phyloP scores from a whole-genome alignment of 30 jellyfish, hydroid and myxozoan genomes.

The Rhopilema esculentum region DNA sequence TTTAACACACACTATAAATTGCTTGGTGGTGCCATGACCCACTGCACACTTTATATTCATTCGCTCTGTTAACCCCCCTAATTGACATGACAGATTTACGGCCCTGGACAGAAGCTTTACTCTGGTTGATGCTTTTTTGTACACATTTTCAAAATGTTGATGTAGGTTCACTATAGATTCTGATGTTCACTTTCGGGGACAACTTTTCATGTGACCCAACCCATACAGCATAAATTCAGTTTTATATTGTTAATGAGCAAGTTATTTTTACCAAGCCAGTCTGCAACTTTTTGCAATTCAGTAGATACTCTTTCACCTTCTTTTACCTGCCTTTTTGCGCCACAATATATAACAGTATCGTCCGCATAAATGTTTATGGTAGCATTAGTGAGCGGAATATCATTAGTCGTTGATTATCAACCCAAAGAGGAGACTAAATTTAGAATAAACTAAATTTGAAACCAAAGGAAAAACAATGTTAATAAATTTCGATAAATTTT shows the following conservation, averaged over 20 bases:
- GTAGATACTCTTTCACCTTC: not conserved
- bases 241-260: slow-evolving; percentile 31
- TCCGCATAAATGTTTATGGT: slow-evolving; percentile 32
- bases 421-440: slow-evolving; percentile 46
- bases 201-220: slow-evolving; percentile 37
- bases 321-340: slow-evolving; percentile 4
- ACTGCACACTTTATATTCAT: too few relatives aligned
- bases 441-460: too few relatives aligned
- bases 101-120: slow-evolving; percentile 37
- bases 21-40: too few relatives aligned
- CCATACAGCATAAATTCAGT: slow-evolving; percentile 48
- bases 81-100: too few relatives aligned
- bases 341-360: slow-evolving; percentile 45
- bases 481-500: too few relatives aligned
- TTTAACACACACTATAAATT: too few relatives aligned
- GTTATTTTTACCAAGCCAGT: slow-evolving; percentile 38
- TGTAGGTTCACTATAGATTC: slow-evolving; percentile 30
- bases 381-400: slow-evolving; percentile 47
- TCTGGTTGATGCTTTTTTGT: slow-evolving; percentile 50
- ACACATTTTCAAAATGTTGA: too few relatives aligned
- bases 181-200: slow-evolving; percentile 40
- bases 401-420: slow-evolving; percentile 18
- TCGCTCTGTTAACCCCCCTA: too few relatives aligned
- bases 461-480: too few relatives aligned
- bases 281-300: slow-evolving; percentile 57